Evolutionary conservation across 2,888 invertebrate species (phyloP), one percentile per base, ranked within the genome.

Genomic region (Gari tellinella): DNA sequence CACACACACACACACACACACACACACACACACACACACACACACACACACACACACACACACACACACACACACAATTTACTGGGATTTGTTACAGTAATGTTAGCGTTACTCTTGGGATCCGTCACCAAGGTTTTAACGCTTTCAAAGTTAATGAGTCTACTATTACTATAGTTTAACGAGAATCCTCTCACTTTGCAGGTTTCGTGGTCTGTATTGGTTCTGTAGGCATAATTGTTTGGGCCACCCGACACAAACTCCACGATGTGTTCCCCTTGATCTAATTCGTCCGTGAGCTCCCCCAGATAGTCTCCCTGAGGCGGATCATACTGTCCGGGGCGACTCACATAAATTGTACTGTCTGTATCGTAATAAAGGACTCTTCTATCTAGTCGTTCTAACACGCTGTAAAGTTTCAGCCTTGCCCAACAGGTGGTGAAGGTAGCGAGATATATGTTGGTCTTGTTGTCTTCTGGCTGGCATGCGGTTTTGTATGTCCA

Each of bases 141-240:
- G 1, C 67, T 43, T 1, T 75, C 73, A 64, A 84, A 81, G 52
- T 81, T 82, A 2, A 85, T 41, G 1, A 58, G 37, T 21, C 72
- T 45, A 14, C 60, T 26, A 19, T 60, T 77, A 17, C 43, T 57
- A 25, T 70, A 77, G 49, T 82, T 83, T 10, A 85, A 52, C 15
- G 68, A 67, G 15, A 87, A 74, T 4, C 87, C 89, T 57, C 84
- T 76, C 0, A 86, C 82, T 80, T 78, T 87, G 49, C 84, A 83
- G 10, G 69, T 70, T 53, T 70, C 66, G 21, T 72, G 67, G 12
- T 66, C 65, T 17, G 55, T 51, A 8, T 37, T 31, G 0, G 88
- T 82, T 25, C 68, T 78, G 61, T 85, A 90, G 0, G 80, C 85
- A 65, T 91, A 90, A 66, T 87, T 90, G 72, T 91, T 91, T 4